Percentiles rank a stretch among this genome's conserved stretches.
Conservation (phyloP, 2,113 vertebrate genomes). For the Otolemur garnettii region DNA sequence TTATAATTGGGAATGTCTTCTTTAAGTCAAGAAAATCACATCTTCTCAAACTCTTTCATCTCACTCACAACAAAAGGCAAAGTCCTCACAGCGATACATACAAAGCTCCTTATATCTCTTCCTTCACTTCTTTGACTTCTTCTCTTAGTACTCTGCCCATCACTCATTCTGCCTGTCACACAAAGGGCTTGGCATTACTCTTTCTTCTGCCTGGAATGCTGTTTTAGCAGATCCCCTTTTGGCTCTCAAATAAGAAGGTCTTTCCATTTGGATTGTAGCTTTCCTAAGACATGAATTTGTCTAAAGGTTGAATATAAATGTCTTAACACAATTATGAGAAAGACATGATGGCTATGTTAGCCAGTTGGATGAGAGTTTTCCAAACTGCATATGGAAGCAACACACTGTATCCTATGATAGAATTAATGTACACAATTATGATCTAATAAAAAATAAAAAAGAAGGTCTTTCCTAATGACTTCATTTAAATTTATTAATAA, state of each 20-base stretch:
- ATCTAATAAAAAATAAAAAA: too few relatives aligned
- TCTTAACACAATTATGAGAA: too few relatives aligned
- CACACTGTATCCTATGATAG: too few relatives aligned
- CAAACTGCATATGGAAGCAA: too few relatives aligned
- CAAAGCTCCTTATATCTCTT: background rate
- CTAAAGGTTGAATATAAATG: too few relatives aligned
- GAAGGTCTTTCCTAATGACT: background rate
- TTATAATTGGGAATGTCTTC: background rate
- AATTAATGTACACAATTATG: too few relatives aligned
- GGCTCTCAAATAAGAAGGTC: background rate
- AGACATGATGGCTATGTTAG: too few relatives aligned
- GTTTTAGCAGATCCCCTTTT: background rate
- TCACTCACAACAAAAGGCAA: background rate
- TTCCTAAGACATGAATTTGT: too few relatives aligned
- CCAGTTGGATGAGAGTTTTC: too few relatives aligned
- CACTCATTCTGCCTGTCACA: background rate
- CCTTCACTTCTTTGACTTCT: background rate
- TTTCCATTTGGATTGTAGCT: too few relatives aligned
- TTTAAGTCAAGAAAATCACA: background rate
- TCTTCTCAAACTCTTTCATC: background rate
- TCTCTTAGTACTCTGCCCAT: background rate
- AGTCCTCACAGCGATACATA: background rate
- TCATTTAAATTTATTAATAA: constrained; percentile 2
- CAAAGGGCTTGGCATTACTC: background rate
- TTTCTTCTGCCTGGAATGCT: background rate